These are phyloP conservation scores for Trissolcus japonicus DNA, from an alignment of 2,888 invertebrate genomes.

Conservation along the genomic window DNA sequence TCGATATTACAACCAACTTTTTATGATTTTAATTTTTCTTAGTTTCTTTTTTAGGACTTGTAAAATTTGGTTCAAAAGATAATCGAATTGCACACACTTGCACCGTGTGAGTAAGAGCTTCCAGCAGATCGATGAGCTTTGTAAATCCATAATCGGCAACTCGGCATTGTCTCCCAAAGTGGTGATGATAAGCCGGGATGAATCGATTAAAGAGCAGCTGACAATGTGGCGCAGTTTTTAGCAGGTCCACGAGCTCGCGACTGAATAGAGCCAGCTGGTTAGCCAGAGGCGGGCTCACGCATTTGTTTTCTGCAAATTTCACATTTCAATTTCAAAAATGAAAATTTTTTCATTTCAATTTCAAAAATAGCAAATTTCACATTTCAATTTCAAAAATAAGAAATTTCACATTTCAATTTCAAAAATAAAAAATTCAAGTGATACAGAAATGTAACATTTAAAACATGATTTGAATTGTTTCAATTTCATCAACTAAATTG, in stretches of 20 bases:
- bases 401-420: too few relatives aligned
- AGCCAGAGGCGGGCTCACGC: constrained; percentile 82
- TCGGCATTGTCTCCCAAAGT: constrained; percentile 95
- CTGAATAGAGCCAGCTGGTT: constrained; percentile 88
- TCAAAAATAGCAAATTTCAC: too few relatives aligned
- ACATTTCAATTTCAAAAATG: too few relatives aligned
- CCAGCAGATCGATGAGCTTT: constrained; percentile 92
- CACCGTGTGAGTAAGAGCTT: constrained; percentile 90
- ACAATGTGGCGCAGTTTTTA: constrained; percentile 88
- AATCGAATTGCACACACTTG: constrained; percentile 79
- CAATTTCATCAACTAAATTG: not conserved
- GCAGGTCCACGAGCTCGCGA: constrained; percentile 89
- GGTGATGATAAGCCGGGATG: constrained; percentile 97
- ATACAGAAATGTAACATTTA: too few relatives aligned
- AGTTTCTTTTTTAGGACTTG: too few relatives aligned
- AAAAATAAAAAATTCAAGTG: too few relatives aligned
- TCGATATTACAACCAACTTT: not conserved
- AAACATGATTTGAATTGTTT: not conserved
- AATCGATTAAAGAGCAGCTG: constrained; percentile 90
- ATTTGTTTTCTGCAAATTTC: constrained; percentile 74
- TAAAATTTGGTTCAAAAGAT: too few relatives aligned
- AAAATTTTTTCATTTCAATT: too few relatives aligned
- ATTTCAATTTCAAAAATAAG: too few relatives aligned
- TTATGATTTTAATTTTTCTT: not conserved
- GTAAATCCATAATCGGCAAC: constrained; percentile 98